Evolutionary conservation across 2,888 invertebrate genomes (phyloP).

Genomic region (Plusia festucae): DNA sequence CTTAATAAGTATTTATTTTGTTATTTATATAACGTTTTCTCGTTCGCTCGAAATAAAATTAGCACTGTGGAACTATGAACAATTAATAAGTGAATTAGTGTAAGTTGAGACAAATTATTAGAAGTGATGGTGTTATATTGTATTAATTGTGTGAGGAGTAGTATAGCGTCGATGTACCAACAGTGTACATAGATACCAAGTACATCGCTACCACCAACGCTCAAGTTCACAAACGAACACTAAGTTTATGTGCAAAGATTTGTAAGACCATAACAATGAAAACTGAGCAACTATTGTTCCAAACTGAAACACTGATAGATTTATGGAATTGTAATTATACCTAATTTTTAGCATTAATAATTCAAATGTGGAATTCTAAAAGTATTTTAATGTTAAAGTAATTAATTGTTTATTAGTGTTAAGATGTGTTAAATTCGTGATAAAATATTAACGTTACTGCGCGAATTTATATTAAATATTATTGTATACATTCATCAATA

Average conservation of each 20-base stretch:
- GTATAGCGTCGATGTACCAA: constrained; percentile 68
- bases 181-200: constrained; percentile 66
- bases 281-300: constrained; percentile 65
- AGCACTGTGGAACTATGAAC: constrained; percentile 37
- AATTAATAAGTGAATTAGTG: constrained; percentile 38
- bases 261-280: constrained; percentile 49
- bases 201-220: constrained; percentile 62
- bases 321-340: constrained; percentile 69
- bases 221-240: constrained; percentile 64
- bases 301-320: constrained; percentile 67
- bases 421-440: constrained; percentile 85
- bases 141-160: constrained; percentile 67
- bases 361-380: constrained; percentile 79
- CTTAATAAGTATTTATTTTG: constrained; percentile 56
- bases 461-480: constrained; percentile 72
- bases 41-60: constrained; percentile 68
- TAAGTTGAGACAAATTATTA: constrained; percentile 56
- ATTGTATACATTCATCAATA: constrained; percentile 59
- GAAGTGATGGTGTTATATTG: constrained; percentile 64
- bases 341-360: constrained; percentile 72
- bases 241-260: constrained; percentile 58
- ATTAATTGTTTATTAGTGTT: constrained; percentile 81
- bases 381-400: constrained; percentile 80
- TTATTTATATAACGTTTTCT: constrained; percentile 56
- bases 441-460: constrained; percentile 78